Base-by-base conservation (phyloP, 2,797 vertebrate genomes). In the Haliaeetus vocifer region DNA sequence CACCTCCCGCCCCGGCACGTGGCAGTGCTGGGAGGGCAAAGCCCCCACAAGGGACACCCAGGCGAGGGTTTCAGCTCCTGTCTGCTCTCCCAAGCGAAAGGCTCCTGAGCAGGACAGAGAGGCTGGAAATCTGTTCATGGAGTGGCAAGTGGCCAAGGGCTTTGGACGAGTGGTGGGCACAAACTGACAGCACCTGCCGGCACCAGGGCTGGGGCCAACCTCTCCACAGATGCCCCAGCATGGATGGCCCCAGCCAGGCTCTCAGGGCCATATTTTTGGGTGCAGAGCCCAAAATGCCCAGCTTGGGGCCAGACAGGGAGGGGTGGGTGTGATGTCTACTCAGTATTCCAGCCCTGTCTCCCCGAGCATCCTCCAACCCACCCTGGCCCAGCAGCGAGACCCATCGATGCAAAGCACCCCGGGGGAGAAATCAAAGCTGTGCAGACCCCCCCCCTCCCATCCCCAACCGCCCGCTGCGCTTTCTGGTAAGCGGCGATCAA, bases 131-230 rank as follows among this genome's bases (percentile, higher is more conserved):
- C 40, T 23, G 50, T 53, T 70, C 61, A 9, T 0, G 13, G 45
- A 31, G n/a, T 0, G 9, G 28, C 44, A 42, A 45, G 42, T 4
- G 42, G 47, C 25, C 52, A 37, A 53, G 42, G 26, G 38, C 76
- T 82, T 67, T 40, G 31, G 74, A 17, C 1, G 3, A 37, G 67
- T 3, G 2, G 35, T 9, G 22, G 29, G 79, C 40, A 45, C 2
- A 8, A 83, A 31, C 50, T 14, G 45, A 18, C 26, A 21, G 65
- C 72, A 38, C 25, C 47, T 28, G 21, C 40, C 2, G 4, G 42
- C 49, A 31, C 33, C 59, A 2, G 2, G 1, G 17, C 25, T 58
- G 67, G 52, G 59, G 12, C 4, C 0, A 0, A 28, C 15, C 23
- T 52, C 59, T 68, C 35, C 3, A 1, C n/a, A 16, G 14, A 16